Evolutionary conservation across 2,113 vertebrate genomes (phyloP), one percentile per base, ranked within the genome.

Genomic region (Hippopotamus amphibius): DNA sequence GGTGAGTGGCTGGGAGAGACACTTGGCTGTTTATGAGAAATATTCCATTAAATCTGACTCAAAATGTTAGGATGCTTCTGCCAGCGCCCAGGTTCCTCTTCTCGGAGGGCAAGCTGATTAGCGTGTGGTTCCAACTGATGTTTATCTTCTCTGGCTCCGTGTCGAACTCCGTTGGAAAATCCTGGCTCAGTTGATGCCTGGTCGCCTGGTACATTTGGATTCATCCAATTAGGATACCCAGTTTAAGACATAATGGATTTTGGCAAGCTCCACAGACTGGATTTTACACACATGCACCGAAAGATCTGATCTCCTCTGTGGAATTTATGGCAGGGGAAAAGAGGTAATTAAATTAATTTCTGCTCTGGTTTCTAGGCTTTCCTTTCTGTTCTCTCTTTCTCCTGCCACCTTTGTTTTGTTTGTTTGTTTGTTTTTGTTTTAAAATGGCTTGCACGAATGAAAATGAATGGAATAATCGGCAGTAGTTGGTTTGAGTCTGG

Each of bases 341-440:
- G 93, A 97, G 92, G 97, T 95, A 97, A 98, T 98, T 93, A 90
- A 82, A 97, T 98, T 98, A 95, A 98, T 98, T 97, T 96, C 93
- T 97, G 90, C 87, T 98, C 96, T 97, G 97, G 88, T 97, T 94
- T 97, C 96, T 96, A 94, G 90, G 63, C 71, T 95, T 90, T 95
- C 59, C 76, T 97, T 83, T 96, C 96, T 97, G 95, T 61, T 93
- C 81, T 98, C 92, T 96, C 87, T 93, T 93, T 96, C 79, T 85
- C 30, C 68, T 87, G 85, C 93, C 96, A 96, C 96, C 83, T 95
- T 93, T 92, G 89, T 87, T 37, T 37, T 37, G 37, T 37, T 37
- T 37, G 37, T 37, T 37, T 37, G 37, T 37, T 37, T 93, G 41
- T 57, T 88, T n/a, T 43, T 76, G 15, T 83, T 55, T 74, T 26